phyloP scores from a whole-genome alignment of 2,797 vertebrate species.

The Myripristis jacobus region DNA sequence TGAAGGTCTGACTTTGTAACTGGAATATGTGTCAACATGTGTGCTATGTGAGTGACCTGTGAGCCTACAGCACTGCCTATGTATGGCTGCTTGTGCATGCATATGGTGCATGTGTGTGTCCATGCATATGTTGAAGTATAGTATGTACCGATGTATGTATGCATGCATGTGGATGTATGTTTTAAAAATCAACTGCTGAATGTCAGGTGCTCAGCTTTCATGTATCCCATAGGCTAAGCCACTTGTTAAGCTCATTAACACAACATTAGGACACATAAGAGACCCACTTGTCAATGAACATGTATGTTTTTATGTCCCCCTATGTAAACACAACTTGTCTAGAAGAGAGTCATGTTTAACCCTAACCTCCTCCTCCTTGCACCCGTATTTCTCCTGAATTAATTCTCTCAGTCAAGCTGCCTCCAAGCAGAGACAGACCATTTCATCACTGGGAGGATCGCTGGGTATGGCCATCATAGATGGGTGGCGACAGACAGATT shows the following conservation, averaged over 20 bases:
- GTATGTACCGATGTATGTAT: neutral
- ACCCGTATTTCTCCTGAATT: slow-evolving; percentile 44
- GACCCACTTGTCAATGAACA: slow-evolving; percentile 58
- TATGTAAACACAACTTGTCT: slow-evolving; percentile 54
- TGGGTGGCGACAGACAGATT: slow-evolving; percentile 64
- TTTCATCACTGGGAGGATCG: slow-evolving; percentile 62
- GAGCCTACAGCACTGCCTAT: slow-evolving; percentile 18
- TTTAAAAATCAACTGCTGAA: slow-evolving; percentile 57
- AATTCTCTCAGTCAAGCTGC: slow-evolving; percentile 57
- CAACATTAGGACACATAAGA: slow-evolving; percentile 60
- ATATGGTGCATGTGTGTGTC: slow-evolving; percentile 48
- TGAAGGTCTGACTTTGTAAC: slow-evolving; percentile 33
- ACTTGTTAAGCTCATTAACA: slow-evolving; percentile 65
- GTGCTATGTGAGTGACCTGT: slow-evolving; percentile 43
- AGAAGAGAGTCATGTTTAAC: slow-evolving; percentile 23
- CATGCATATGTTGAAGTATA: slow-evolving; percentile 41
- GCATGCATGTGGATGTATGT: slow-evolving; percentile 43
- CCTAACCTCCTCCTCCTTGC: slow-evolving; percentile 12
- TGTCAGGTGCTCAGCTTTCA: slow-evolving; percentile 28
- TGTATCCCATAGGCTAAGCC: neutral
- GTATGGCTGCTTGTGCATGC: slow-evolving; percentile 30
- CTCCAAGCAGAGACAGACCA: slow-evolving; percentile 51
- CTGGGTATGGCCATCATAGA: slow-evolving; percentile 51
- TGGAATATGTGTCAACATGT: slow-evolving; percentile 51
- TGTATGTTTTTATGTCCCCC: slow-evolving; percentile 60